These are phyloP conservation scores for Netelia melanura DNA, from an alignment of 2,888 invertebrate genomes.

Conservation along the genomic window DNA sequence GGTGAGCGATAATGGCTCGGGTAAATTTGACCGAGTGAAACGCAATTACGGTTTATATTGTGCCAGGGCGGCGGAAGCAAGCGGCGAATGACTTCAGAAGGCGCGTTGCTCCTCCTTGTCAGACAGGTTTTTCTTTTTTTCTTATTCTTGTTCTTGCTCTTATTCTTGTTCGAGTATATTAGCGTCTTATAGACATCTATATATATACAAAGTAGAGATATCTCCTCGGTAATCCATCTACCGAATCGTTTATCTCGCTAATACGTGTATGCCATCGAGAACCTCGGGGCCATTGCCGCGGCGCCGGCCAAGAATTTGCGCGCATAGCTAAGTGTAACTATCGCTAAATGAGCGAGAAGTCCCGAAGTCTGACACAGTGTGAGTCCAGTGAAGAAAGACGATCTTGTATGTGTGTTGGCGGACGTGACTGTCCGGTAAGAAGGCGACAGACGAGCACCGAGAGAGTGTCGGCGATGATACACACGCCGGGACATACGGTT, in stretches of 20 bases:
- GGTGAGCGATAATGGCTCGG: constrained; percentile 59
- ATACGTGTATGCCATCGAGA: constrained; percentile 52
- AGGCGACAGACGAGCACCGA: constrained; percentile 50
- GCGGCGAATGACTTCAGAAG: constrained; percentile 42
- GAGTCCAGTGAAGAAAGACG: constrained; percentile 42
- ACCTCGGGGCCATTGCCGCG: constrained; percentile 48
- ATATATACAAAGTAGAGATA: constrained; percentile 31
- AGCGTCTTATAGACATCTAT: background rate
- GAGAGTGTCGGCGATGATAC: constrained; percentile 69
- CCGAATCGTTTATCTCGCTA: constrained; percentile 51
- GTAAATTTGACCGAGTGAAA: constrained; percentile 69
- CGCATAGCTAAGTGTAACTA: constrained; percentile 11
- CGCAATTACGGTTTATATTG: constrained; percentile 72
- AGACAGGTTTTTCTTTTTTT: constrained; percentile 18
- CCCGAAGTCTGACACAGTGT: constrained; percentile 5
- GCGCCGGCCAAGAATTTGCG: constrained; percentile 57
- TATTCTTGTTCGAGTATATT: background rate
- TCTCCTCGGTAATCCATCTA: constrained; percentile 47
- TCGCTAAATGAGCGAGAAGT: constrained; percentile 2
- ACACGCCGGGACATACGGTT: constrained; percentile 28
- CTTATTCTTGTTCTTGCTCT: background rate
- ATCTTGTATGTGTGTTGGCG: constrained; percentile 22
- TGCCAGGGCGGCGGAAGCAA: constrained; percentile 9
- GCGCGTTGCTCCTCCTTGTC: constrained; percentile 27
- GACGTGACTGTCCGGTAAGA: constrained; percentile 57